Base-by-base conservation (phyloP, 53 echinoderm and acorn worm genomes). In the Patiria pectinifera region DNA sequence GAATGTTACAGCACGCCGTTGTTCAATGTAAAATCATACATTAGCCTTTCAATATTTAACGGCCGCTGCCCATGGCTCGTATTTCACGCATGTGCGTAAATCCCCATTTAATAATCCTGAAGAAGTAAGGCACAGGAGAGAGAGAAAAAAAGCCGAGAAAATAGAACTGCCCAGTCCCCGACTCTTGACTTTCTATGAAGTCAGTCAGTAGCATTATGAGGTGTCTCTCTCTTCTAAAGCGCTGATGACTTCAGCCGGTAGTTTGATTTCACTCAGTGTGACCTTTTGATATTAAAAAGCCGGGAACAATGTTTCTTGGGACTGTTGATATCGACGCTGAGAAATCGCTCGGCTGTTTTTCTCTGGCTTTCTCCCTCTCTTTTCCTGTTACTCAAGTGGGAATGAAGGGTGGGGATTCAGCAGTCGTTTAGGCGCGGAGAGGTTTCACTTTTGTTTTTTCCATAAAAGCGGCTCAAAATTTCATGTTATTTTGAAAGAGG, bases 61-160 rank as follows among this genome's bases (percentile, higher is more conserved):
- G 22, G 25, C 48, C 70, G 15, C 45, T 85, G 48, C 74, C 25
- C 35, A 12, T 25, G 87, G 76, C 87, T 87, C 87, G 74, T 4
- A 87, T 87, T 87, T 87, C 87, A 87, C 63, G 76, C 47, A 87
- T 24, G 87, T 87, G 75, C 87, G 87, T 87, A 87, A 87, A 87
- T 75, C 87, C 87, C 87, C 87, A 87, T 87, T 87, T 87, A 87
- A 74, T 87, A 87, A 87, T 76, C 76, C 87, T 87, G 53, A 53
- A 53, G 53, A 53, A 53, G 53, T 53, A 53, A 53, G 8, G 53
- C 53, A 53, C 58, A 19, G 23, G 74, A 49, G 6, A 87, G 23
- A 23, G 6, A 49, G 43, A 85, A 4, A 59, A 60, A 15, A 35
- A 58, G 48, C 45, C 45, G 71, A 85, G 66, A 53, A 53, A 53